Percentiles rank a stretch among this genome's conserved stretches.
Evolutionary conservation across 2,113 vertebrate species (phyloP).

Genomic region (Pituophis catenifer): DNA sequence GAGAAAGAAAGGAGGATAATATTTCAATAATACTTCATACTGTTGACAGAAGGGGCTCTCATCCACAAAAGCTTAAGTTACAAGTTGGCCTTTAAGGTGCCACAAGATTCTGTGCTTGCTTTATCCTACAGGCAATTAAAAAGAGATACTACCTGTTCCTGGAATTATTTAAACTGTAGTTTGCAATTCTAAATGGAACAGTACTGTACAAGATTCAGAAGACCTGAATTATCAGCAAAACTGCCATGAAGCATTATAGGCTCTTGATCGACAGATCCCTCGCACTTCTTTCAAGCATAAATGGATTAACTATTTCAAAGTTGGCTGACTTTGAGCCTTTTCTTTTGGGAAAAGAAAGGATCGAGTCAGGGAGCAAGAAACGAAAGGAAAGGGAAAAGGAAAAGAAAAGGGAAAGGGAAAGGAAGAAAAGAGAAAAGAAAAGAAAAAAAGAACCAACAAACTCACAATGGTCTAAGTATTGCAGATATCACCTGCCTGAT

Average conservation of each 20-base stretch:
- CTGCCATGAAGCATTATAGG: neutral
- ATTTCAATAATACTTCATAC: neutral
- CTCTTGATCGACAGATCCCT: neutral
- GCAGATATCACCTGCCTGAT: neutral
- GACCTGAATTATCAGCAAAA: neutral
- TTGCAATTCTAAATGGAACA: neutral
- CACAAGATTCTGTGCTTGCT: neutral
- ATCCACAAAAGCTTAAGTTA: neutral
- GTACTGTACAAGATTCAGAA: neutral
- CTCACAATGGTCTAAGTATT: neutral
- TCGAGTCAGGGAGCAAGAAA: neutral
- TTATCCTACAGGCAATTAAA: neutral
- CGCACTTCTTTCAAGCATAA: conserved; percentile 1
- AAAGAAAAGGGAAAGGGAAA: neutral
- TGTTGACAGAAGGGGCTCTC: neutral
- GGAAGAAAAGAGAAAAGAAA: neutral
- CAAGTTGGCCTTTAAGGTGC: neutral
- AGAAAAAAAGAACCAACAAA: neutral
- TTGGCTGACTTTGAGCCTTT: neutral
- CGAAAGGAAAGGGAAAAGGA: neutral
- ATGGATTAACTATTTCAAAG: neutral
- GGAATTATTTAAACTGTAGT: neutral
- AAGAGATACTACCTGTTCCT: neutral
- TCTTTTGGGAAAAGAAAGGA: neutral
- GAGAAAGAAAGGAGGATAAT: neutral